Evolutionary conservation across 2,113 vertebrate genomes (phyloP).

Genomic region (Anarrhichthys ocellatus): DNA sequence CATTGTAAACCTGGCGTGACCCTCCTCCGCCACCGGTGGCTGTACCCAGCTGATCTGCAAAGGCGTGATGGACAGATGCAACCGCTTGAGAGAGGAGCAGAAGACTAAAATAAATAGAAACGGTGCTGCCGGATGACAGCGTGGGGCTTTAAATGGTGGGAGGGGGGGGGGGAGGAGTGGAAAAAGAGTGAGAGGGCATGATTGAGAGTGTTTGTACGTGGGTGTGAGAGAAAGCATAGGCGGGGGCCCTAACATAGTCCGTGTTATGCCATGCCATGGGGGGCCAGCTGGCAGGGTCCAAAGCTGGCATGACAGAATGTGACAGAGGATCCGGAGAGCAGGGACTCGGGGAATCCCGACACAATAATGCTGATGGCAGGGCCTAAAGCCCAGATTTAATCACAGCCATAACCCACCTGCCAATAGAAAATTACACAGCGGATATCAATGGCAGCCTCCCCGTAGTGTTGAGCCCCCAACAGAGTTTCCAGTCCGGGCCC

Average conservation of each 20-base stretch:
- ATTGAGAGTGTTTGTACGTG: conserved; percentile 43
- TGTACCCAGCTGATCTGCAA: conserved; percentile 47
- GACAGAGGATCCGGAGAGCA: conserved; percentile 81
- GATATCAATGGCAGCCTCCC: conserved; percentile 74
- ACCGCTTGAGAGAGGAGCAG: conserved; percentile 26
- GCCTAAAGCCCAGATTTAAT: conserved; percentile 84
- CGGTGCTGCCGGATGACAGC: conserved; percentile 36
- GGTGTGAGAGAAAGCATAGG: conserved; percentile 34
- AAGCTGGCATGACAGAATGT: conserved; percentile 85
- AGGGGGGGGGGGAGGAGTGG: conserved; percentile 27
- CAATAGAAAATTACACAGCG: conserved; percentile 80
- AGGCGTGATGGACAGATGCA: conserved; percentile 55
- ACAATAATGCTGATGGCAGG: conserved; percentile 83
- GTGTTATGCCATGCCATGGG: conserved; percentile 71
- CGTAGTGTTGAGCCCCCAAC: conserved; percentile 68
- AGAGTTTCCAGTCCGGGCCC: conserved; percentile 58
- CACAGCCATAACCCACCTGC: conserved; percentile 84
- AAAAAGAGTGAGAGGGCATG: conserved; percentile 44
- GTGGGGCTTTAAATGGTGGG: conserved; percentile 43
- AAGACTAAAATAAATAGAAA: conserved; percentile 65
- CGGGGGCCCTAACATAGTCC: conserved; percentile 62
- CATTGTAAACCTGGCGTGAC: conserved; percentile 70
- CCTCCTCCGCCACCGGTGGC: conserved; percentile 14
- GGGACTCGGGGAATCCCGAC: conserved; percentile 84
- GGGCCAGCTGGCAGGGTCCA: conserved; percentile 81